Conservation (phyloP, 30 jellyfish, hydroid and myxozoan genomes). For the Hydractinia echinata region DNA sequence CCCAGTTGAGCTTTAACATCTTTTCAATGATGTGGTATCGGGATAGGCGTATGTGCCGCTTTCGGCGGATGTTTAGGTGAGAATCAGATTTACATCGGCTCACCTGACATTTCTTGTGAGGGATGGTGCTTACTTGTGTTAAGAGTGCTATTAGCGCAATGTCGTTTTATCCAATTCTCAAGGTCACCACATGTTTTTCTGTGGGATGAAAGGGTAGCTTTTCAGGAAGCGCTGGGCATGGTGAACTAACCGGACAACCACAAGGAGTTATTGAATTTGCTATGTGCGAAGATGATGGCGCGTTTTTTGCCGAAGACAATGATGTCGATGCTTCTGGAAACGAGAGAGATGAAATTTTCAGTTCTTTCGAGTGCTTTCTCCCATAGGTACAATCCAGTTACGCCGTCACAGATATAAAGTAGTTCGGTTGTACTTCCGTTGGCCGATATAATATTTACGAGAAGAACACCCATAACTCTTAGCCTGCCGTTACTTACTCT, state of each 20-base stretch:
- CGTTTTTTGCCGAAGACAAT: background rate
- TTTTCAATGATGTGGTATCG: constrained; percentile 23
- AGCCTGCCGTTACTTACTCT: too few species aligned
- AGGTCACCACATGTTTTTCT: background rate
- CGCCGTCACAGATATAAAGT: background rate
- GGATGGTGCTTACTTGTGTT: background rate
- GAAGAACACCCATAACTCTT: constrained; percentile 7
- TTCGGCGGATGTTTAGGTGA: background rate
- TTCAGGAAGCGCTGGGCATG: background rate
- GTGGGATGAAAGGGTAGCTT: background rate
- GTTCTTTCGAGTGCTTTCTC: background rate
- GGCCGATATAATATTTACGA: too few species aligned
- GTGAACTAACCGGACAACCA: background rate
- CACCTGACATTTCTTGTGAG: constrained; percentile 3
- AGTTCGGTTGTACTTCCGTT: background rate
- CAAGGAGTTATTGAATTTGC: background rate
- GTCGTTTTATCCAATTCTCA: constrained; percentile 7
- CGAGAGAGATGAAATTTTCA: background rate
- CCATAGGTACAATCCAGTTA: constrained; percentile 18
- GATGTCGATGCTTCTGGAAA: constrained; percentile 11
- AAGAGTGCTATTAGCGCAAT: constrained; percentile 16
- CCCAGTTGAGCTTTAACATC: constrained; percentile 31
- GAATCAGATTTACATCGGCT: background rate
- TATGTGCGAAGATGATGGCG: background rate
- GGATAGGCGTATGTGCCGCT: constrained; percentile 19